Evolutionary conservation across 2,113 vertebrate species (phyloP).

Genomic region (Macaca nemestrina): DNA sequence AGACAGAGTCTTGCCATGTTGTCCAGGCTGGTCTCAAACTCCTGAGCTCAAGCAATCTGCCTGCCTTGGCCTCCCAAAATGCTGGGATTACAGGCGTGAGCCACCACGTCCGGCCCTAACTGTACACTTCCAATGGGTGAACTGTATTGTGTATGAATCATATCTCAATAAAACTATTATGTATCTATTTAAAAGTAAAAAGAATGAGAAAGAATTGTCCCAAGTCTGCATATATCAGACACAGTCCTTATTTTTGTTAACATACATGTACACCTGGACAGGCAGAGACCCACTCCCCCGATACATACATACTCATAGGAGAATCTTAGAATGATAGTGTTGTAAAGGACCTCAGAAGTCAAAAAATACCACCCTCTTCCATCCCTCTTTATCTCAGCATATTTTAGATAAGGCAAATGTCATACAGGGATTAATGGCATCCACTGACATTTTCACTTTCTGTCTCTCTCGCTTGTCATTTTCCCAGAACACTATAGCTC

Average conservation of each 20-base stretch:
- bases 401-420: constrained; percentile 18
- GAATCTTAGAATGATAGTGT: neutral
- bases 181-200: neutral
- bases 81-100: neutral
- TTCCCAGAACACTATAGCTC: neutral
- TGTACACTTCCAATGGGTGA: neutral
- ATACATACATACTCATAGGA: neutral
- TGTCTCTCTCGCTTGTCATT: neutral
- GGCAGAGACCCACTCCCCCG: neutral
- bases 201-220: neutral
- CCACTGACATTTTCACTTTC: neutral
- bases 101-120: neutral
- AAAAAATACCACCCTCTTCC: neutral
- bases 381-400: neutral
- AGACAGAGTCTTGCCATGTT: neutral
- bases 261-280: neutral
- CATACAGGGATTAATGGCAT: neutral
- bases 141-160: neutral
- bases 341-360: constrained; percentile 14
- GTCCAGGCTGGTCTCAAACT: neutral
- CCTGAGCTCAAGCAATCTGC: neutral
- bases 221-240: neutral
- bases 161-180: neutral
- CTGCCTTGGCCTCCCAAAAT: neutral
- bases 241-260: constrained; percentile 17